phyloP scores from a whole-genome alignment of 2,113 vertebrate species.

The Pan paniscus region DNA sequence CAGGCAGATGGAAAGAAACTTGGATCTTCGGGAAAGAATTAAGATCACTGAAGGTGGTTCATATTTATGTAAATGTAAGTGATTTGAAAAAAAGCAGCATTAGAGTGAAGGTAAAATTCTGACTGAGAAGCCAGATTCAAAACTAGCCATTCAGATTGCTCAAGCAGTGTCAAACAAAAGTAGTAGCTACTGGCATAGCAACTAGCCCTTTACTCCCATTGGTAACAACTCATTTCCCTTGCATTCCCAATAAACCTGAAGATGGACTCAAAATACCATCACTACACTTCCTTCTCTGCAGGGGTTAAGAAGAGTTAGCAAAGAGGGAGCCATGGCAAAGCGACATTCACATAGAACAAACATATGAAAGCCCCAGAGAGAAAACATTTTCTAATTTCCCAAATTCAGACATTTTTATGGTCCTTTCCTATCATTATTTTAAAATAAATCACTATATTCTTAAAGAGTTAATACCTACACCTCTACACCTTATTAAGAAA shows the following conservation, averaged over 20 bases:
- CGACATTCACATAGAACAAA: not conserved
- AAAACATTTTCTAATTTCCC: not conserved
- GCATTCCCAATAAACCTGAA: not conserved
- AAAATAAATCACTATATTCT: not conserved
- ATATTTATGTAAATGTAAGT: not conserved
- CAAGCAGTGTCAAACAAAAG: not conserved
- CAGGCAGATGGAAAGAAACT: not conserved
- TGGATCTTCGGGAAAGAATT: not conserved
- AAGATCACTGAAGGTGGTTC: not conserved
- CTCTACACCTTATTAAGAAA: not conserved
- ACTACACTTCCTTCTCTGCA: not conserved
- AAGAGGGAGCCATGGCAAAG: not conserved
- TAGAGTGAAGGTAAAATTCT: not conserved
- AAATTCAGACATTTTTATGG: not conserved
- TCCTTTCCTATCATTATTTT: not conserved
- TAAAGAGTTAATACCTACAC: not conserved
- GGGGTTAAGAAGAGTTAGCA: not conserved
- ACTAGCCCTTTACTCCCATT: not conserved
- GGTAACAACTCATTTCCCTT: not conserved
- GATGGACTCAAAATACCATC: not conserved
- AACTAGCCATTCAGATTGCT: not conserved
- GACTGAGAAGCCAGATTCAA: not conserved
- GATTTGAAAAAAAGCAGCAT: not conserved
- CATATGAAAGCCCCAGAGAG: not conserved
- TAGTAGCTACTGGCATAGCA: not conserved